Percentiles rank a stretch among this genome's conserved stretches.
phyloP scores from a whole-genome alignment of 2,797 vertebrate genomes.

The Brotogeris chrysoptera region DNA sequence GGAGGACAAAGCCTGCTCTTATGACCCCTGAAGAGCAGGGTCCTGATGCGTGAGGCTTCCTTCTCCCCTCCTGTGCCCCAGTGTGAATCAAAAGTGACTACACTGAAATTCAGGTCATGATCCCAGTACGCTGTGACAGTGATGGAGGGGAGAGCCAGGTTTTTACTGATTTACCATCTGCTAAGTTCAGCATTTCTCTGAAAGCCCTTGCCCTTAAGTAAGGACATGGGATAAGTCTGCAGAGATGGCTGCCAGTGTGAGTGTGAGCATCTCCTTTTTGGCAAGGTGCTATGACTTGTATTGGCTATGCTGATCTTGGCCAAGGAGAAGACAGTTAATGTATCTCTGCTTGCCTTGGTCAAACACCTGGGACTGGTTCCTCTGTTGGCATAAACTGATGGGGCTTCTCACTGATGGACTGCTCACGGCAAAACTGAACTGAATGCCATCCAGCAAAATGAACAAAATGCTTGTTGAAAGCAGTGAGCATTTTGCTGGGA shows the following conservation, averaged over 20 bases:
- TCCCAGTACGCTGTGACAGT: background rate
- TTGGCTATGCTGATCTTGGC: background rate
- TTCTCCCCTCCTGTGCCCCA: background rate
- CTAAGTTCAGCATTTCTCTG: background rate
- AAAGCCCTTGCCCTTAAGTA: background rate
- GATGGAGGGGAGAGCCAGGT: background rate
- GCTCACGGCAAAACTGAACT: background rate
- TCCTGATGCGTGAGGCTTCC: background rate
- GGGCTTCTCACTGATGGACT: background rate
- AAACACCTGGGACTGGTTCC: background rate
- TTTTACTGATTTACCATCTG: background rate
- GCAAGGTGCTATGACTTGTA: background rate
- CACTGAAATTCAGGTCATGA: background rate
- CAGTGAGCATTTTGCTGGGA: background rate
- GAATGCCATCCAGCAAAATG: background rate
- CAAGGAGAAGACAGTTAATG: background rate
- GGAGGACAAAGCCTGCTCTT: background rate
- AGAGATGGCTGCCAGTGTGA: background rate
- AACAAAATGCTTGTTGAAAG: background rate
- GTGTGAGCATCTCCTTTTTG: background rate
- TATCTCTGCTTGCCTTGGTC: background rate
- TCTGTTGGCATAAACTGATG: background rate
- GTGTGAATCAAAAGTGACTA: background rate
- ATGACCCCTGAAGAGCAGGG: background rate
- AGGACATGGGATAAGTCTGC: accelerated